These are phyloP conservation scores for Drosophila fulvimacula DNA, from an alignment of 2,888 invertebrate genomes.

Conservation along the genomic window DNA sequence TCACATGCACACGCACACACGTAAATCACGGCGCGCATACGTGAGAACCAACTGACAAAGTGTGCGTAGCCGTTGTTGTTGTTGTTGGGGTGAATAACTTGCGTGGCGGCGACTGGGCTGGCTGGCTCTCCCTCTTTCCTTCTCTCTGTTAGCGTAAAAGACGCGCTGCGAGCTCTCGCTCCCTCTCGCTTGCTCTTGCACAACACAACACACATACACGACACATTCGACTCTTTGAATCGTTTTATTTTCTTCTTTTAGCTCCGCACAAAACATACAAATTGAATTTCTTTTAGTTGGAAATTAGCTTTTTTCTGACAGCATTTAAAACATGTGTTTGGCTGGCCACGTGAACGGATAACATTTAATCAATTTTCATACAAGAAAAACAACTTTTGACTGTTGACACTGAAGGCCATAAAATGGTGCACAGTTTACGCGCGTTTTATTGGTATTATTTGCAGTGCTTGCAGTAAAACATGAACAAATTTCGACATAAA, in stretches of 20 bases:
- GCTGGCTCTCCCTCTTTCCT: slow-evolving; percentile 67
- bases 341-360: slow-evolving; percentile 67
- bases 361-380: slow-evolving; percentile 49
- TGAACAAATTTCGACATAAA: slow-evolving; percentile 46
- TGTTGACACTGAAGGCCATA: slow-evolving; percentile 37
- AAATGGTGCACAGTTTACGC: slow-evolving; percentile 43
- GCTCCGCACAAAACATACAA: slow-evolving; percentile 60
- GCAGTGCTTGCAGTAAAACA: slow-evolving; percentile 26
- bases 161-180: slow-evolving; percentile 37
- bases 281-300: slow-evolving; percentile 77
- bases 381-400: slow-evolving; percentile 46
- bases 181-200: slow-evolving; percentile 48
- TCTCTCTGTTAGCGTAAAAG: slow-evolving; percentile 53
- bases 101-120: slow-evolving; percentile 78
- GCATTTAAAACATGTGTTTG: slow-evolving; percentile 52
- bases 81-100: slow-evolving; percentile 80
- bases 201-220: slow-evolving; percentile 19
- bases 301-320: slow-evolving; percentile 59
- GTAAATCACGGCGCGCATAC: slow-evolving; percentile 53
- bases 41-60: slow-evolving; percentile 67
- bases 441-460: slow-evolving; percentile 35
- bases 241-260: slow-evolving; percentile 57
- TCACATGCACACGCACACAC: slow-evolving; percentile 47
- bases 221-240: slow-evolving; percentile 34
- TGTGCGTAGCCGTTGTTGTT: slow-evolving; percentile 44